Evolutionary conservation across 2,797 vertebrate species (phyloP).

Genomic region (Perodicticus potto): DNA sequence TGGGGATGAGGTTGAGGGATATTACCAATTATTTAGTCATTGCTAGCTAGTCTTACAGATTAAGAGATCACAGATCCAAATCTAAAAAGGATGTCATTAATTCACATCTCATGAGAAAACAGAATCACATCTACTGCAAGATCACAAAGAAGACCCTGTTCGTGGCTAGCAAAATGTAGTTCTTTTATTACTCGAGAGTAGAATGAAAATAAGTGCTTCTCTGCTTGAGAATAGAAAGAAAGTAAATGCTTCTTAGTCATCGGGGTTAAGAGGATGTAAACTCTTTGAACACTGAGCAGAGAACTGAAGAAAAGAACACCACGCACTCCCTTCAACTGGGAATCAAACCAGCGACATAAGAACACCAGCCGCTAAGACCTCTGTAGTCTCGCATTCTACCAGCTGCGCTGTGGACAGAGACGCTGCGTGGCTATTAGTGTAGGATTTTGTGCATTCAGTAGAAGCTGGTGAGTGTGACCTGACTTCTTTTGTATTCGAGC

Average conservation of each 20-base stretch:
- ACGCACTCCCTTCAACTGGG: slow-evolving; percentile 91
- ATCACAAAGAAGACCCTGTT: not conserved
- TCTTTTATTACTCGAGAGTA: not conserved
- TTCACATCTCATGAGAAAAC: not conserved
- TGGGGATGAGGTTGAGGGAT: not conserved
- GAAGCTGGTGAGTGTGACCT: fast-evolving
- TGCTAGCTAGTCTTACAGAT: not conserved
- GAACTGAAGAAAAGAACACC: fast-evolving
- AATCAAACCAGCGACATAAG: slow-evolving; percentile 96
- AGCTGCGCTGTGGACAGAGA: slow-evolving; percentile 89
- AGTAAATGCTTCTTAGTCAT: not conserved
- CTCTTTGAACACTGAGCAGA: not conserved
- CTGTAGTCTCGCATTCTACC: slow-evolving; percentile 85
- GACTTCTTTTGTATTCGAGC: not conserved
- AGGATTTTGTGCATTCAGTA: not conserved
- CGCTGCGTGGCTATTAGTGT: fast-evolving
- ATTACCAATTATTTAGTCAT: not conserved
- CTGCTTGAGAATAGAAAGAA: no score
- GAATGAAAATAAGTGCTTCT: not conserved
- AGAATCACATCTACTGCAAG: not conserved
- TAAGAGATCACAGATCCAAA: not conserved
- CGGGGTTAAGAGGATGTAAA: not conserved
- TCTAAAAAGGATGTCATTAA: not conserved
- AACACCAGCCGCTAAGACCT: not conserved
- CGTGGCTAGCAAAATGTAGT: not conserved